These are phyloP conservation scores for Podotricha telesiphe DNA, from an alignment of 2,888 invertebrate species.

Conservation along the genomic window DNA sequence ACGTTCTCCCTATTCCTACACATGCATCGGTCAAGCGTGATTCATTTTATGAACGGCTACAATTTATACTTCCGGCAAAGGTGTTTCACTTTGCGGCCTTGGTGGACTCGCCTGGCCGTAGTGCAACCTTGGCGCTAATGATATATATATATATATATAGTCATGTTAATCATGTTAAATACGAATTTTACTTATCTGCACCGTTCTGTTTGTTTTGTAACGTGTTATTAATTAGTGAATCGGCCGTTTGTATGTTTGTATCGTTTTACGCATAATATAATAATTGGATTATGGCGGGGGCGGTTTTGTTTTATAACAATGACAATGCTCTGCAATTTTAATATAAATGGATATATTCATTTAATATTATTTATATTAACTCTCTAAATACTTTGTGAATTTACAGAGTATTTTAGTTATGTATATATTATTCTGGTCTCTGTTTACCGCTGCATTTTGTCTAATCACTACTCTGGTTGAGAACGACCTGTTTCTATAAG, in stretches of 20 bases:
- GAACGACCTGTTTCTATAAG: no score
- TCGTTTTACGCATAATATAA: background rate
- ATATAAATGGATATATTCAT: background rate
- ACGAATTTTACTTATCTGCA: slow-evolving; percentile 9
- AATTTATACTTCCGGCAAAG: slow-evolving; percentile 27
- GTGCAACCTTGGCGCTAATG: slow-evolving; percentile 19
- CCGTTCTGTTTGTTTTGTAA: background rate
- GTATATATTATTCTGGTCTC: no score
- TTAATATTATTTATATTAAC: no score
- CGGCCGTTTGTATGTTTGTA: background rate
- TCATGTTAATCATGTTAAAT: slow-evolving; percentile 10
- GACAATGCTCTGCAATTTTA: background rate
- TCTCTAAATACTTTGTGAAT: no score
- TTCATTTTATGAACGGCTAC: slow-evolving; percentile 18
- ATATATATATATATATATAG: no score
- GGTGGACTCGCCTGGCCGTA: slow-evolving; percentile 5
- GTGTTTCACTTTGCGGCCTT: slow-evolving; percentile 23
- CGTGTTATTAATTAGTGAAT: background rate
- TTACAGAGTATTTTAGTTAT: no score
- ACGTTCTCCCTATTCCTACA: slow-evolving; percentile 43
- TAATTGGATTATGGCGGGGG: background rate
- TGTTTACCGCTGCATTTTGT: no score
- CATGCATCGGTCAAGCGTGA: slow-evolving; percentile 20
- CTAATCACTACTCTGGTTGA: no score
- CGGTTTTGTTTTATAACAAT: background rate